Evolutionary conservation across 1,140 invertebrate genomes (phyloP), one percentile per base, ranked within the genome.

Genomic region (Megalopta genalis): DNA sequence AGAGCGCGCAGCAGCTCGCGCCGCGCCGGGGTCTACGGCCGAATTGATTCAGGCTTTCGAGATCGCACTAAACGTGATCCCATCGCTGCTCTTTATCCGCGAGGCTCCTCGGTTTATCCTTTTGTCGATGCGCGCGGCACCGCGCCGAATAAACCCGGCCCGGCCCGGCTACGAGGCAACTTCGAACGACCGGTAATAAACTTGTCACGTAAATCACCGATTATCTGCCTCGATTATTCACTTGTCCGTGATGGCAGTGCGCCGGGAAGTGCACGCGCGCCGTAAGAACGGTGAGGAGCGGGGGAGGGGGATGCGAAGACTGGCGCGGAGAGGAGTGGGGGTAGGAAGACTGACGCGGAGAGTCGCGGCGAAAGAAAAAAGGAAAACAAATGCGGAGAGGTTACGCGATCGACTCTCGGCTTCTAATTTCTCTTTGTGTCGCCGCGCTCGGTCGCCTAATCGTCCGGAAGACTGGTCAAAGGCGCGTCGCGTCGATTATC

Each of bases 201-300:
- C 42, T 73, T 42, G 59, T 73, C 39, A 37, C 70, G 70, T 73
- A 73, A 73, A 73, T 73, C 59, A 73, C 18, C 59, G 70, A 73
- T 73, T 73, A 63, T 42, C 25, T 42, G 39, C 12, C 9, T 27
- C 70, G 59, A 73, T 73, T 73, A 49, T 63, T 73, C 59, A 37
- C 70, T 42, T 73, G 54, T 63, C 39, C 23, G 10, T 10, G 8
- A 6, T 39, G 27, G 18, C 21, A 27, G 70, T 62, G n/a, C 5
- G 18, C 5, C 32, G 32, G 32, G 1, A 1, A 2, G 32, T 32
- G 21, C 32, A 18, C 23, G 4, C 18, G 8, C 21, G 6, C 54
- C 1, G 6, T 4, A 54, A 7, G 21, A 54, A 54, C n/a, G n/a
- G n/a, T n/a, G n/a, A 21, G n/a, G 52, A 54, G 21, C 6, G 6